Evolutionary conservation across 2,797 vertebrate genomes (phyloP).

Genomic region (Peromyscus attwateri): DNA sequence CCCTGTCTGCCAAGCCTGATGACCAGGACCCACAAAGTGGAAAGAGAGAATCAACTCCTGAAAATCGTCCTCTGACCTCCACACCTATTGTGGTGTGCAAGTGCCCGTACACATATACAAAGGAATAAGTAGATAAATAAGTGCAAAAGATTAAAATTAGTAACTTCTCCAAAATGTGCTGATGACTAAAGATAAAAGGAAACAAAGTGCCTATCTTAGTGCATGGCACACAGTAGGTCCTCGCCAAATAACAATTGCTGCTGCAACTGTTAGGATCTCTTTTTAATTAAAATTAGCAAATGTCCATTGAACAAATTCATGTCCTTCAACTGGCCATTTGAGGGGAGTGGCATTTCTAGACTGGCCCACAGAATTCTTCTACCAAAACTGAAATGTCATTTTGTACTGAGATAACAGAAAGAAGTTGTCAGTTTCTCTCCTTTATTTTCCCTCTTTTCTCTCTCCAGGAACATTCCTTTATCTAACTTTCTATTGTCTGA

Average conservation of each 20-base stretch:
- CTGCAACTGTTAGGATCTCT: background rate
- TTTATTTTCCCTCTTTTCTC: background rate
- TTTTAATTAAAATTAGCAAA: conserved; percentile 47
- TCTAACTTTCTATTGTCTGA: background rate
- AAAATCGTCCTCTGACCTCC: background rate
- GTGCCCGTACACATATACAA: background rate
- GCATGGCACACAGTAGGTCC: background rate
- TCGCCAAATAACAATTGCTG: background rate
- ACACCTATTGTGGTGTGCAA: background rate
- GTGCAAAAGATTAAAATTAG: background rate
- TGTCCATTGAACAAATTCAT: conserved; percentile 11
- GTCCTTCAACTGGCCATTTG: background rate
- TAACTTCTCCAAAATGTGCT: background rate
- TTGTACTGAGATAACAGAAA: conserved; percentile 33
- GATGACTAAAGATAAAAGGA: background rate
- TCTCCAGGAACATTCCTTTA: background rate
- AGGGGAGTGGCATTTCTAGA: background rate
- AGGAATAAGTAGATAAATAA: background rate
- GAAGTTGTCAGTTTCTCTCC: background rate
- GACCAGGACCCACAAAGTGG: background rate
- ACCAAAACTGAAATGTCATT: conserved; percentile 29
- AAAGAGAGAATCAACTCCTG: background rate
- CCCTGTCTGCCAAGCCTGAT: background rate
- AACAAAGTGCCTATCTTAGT: background rate
- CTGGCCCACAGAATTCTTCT: background rate